Base-by-base conservation (phyloP, 2,113 vertebrate species). In the Centropus unirufus region DNA sequence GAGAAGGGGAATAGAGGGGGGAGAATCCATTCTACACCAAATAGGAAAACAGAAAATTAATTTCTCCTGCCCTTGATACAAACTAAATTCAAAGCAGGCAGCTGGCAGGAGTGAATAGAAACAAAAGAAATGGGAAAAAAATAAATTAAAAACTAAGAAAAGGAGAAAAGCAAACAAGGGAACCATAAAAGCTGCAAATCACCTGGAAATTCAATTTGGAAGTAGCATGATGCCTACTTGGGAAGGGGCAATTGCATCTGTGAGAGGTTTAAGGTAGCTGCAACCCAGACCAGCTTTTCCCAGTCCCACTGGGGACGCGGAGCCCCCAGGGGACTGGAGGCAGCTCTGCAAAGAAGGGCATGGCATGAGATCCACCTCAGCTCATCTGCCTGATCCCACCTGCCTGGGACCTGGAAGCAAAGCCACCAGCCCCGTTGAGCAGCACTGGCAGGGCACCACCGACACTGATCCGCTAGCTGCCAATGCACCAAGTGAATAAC, bases 61-160 rank as follows among this genome's bases (percentile, higher is more conserved):
- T 93, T 89, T 92, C 57, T 75, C 51, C 30, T 92, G 90, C 47
- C 73, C 86, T 91, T 90, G 67, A 89, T 90, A 85, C 82, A 94
- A 95, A 89, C 40, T 39, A 95, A 95, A 97, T 96, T 95, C 96
- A 93, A 89, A 96, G 84, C 82, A 94, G 82, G 88, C 92, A 93
- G 89, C 84, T 96, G 96, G 75, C 78, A 89, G 52, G 17, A 94
- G 42, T 88, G 52, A 97, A 94, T 47, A 96, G 63, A 74, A 42
- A 87, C 15, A 78, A 36, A 61, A 72, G 39, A 93, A 87, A 87
- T 59, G 10, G 11, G 23, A 39, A 58, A 72, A 85, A 94, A 30
- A 69, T 7, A 62, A 67, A 59, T 13, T 24, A 51, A 89, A 36
- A 80, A 83, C 30, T 7, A 40, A 55, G 23, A 64, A 77, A n/a